Evolutionary conservation across 2,797 vertebrate species (phyloP).

Genomic region (Trematomus bernacchii): DNA sequence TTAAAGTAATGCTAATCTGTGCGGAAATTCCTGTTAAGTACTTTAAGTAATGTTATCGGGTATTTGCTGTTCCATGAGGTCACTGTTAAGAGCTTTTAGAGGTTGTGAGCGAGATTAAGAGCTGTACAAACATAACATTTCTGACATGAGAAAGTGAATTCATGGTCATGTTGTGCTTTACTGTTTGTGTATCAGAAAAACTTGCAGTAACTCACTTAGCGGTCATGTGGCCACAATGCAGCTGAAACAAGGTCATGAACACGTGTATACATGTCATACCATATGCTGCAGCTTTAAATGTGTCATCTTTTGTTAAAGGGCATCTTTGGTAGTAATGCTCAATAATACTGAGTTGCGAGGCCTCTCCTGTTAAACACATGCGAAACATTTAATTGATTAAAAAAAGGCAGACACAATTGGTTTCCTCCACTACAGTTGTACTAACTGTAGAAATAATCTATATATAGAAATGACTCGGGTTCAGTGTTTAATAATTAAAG

Average conservation of each 20-base stretch:
- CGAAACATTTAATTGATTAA: background rate
- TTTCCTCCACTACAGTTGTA: background rate
- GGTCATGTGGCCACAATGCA: background rate
- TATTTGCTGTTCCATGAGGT: slow-evolving; percentile 16
- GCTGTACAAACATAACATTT: slow-evolving; percentile 1
- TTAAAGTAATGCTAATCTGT: slow-evolving; percentile 7
- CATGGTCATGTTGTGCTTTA: background rate
- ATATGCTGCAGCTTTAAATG: no score
- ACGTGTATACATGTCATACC: no score
- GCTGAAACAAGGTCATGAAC: background rate
- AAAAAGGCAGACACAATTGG: background rate
- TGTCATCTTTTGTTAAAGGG: no score
- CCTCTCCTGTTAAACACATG: background rate
- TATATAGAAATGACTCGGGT: slow-evolving; percentile 17
- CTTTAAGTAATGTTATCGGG: background rate
- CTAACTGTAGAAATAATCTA: background rate
- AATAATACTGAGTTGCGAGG: background rate
- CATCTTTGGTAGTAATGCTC: background rate
- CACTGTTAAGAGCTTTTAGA: background rate
- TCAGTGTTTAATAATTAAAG: slow-evolving; percentile 34
- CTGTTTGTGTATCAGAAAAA: background rate
- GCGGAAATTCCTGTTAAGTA: background rate
- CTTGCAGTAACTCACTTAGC: background rate
- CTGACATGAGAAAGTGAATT: slow-evolving; percentile 1
- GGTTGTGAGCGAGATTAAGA: slow-evolving; percentile 11